These are phyloP conservation scores for Emmelina monodactyla DNA, from an alignment of 2,888 invertebrate genomes.

Conservation along the genomic window DNA sequence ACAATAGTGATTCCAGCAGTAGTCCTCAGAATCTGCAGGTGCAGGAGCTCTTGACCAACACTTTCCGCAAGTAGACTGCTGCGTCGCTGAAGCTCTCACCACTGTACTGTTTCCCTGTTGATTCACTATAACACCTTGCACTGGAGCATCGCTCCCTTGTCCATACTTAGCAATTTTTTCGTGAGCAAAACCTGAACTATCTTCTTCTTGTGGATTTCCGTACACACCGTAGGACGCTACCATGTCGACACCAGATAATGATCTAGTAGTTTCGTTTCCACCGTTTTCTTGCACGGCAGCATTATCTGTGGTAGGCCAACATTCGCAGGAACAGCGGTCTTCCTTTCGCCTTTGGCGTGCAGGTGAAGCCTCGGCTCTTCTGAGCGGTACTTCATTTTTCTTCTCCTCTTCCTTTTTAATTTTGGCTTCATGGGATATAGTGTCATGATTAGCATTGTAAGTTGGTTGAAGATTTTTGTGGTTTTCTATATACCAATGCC, in stretches of 20 bases:
- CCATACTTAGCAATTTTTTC: conserved; percentile 48
- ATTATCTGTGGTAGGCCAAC: conserved; percentile 59
- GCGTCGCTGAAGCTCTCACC: conserved; percentile 32
- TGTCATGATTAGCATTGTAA: conserved; percentile 41
- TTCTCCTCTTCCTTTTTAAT: conserved; percentile 58
- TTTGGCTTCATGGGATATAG: conserved; percentile 53
- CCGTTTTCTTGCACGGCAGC: conserved; percentile 38
- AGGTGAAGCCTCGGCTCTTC: conserved; percentile 42
- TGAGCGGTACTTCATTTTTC: conserved; percentile 41
- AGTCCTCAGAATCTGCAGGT: conserved; percentile 54
- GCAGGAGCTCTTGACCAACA: conserved; percentile 42
- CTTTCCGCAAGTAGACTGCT: conserved; percentile 34
- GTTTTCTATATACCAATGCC: conserved; percentile 63
- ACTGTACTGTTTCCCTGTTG: conserved; percentile 62
- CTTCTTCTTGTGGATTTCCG: conserved; percentile 55
- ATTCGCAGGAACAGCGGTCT: conserved; percentile 59
- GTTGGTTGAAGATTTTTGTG: conserved; percentile 53
- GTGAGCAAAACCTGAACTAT: conserved; percentile 55
- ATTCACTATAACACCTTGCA: conserved; percentile 60
- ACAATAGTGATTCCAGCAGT: conserved; percentile 63
- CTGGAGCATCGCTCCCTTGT: conserved; percentile 51
- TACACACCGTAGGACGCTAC: conserved; percentile 64
- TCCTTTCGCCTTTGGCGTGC: conserved; percentile 52
- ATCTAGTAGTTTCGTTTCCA: conserved; percentile 45
- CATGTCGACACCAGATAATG: conserved; percentile 58